Conservation (phyloP, 2,888 invertebrate species). For the Anthophora plumipes region DNA sequence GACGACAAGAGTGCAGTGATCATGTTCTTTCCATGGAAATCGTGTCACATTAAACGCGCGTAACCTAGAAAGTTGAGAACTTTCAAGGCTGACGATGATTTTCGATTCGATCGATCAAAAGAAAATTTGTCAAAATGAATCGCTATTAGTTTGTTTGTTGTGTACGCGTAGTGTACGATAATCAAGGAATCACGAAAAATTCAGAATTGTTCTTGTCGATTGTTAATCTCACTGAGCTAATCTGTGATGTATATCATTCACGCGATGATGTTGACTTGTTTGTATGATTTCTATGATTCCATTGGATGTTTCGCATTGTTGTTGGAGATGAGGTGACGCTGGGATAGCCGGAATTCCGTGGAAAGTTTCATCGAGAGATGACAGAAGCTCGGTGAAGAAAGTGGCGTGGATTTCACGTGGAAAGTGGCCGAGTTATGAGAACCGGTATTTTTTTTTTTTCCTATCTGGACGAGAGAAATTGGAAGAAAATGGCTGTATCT, state of each 20-base stretch:
- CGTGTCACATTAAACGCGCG: slow-evolving; percentile 17
- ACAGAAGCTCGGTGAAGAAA: slow-evolving; percentile 11
- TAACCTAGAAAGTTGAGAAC: slow-evolving; percentile 35
- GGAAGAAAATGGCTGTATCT: neutral
- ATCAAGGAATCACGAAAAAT: too few species aligned
- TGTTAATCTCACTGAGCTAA: neutral
- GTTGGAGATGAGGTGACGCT: neutral
- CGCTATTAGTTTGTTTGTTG: neutral
- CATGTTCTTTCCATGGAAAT: neutral
- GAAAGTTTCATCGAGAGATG: slow-evolving; percentile 1
- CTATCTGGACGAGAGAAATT: neutral
- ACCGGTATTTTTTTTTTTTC: slow-evolving; percentile 13
- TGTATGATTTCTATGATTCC: neutral
- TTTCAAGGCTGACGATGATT: slow-evolving; percentile 29
- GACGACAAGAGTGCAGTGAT: neutral
- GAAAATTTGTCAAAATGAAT: neutral
- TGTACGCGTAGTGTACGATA: too few species aligned
- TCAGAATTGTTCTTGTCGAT: too few species aligned
- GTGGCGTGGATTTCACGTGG: slow-evolving; percentile 16
- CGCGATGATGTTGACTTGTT: neutral
- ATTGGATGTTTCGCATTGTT: neutral
- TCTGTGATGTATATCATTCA: neutral
- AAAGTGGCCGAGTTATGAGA: slow-evolving; percentile 26
- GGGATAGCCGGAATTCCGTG: neutral
- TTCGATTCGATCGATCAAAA: neutral